phyloP scores from a whole-genome alignment of 1,140 invertebrate species.

The Araneus ventricosus region DNA sequence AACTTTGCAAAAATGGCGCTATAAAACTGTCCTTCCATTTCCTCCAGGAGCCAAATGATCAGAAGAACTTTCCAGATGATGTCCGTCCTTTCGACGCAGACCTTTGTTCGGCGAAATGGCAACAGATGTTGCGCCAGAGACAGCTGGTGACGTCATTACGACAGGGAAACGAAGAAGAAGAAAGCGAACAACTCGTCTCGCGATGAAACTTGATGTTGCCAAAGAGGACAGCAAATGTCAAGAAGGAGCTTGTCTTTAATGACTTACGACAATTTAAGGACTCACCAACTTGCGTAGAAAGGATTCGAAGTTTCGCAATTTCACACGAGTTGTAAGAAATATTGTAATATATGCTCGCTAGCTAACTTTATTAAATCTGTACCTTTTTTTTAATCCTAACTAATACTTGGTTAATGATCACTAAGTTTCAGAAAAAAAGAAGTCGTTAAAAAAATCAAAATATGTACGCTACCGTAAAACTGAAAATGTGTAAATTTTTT shows the following conservation, averaged over 20 bases:
- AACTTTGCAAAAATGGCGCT: conserved; percentile 1
- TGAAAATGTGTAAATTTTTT: not conserved
- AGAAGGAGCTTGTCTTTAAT: conserved; percentile 22
- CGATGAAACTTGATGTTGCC: conserved; percentile 23
- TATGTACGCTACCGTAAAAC: not conserved
- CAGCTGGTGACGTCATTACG: conserved; percentile 64
- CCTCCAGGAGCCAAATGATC: not conserved
- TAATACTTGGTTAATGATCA: not conserved
- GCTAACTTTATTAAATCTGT: conserved; percentile 11
- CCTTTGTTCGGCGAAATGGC: conserved; percentile 57
- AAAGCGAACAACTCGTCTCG: conserved; percentile 2
- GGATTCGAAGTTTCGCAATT: not conserved
- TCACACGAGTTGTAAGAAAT: not conserved
- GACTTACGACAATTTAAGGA: conserved; percentile 50
- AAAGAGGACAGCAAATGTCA: conserved; percentile 18
- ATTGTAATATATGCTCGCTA: not conserved
- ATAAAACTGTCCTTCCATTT: conserved; percentile 4
- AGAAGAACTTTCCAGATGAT: not conserved
- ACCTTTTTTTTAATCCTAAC: not conserved
- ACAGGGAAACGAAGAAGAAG: conserved; percentile 26
- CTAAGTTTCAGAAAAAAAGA: not conserved
- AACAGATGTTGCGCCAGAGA: conserved; percentile 41
- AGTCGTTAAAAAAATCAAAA: not conserved
- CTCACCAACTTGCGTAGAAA: not conserved
- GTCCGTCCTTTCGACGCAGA: not conserved